Evolutionary conservation across 1,140 invertebrate species (phyloP).

Genomic region (Drosophila ironensis): DNA sequence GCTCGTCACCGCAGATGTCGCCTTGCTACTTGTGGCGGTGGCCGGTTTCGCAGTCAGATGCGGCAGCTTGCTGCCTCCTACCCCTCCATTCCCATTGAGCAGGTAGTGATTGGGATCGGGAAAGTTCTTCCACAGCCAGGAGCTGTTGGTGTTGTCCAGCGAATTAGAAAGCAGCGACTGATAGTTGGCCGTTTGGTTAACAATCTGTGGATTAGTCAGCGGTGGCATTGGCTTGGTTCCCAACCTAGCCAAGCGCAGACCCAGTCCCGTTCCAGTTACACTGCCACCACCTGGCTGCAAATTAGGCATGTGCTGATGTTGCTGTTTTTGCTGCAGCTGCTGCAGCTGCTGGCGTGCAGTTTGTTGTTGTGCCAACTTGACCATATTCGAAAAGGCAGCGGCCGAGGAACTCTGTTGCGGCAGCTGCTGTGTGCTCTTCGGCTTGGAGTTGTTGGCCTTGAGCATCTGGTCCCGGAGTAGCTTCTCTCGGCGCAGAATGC

Average conservation of each 20-base stretch:
- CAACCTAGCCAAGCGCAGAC: constrained; percentile 41
- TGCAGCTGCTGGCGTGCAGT: constrained; percentile 42
- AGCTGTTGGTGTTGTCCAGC: constrained; percentile 55
- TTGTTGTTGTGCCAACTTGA: constrained; percentile 35
- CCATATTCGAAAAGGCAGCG: constrained; percentile 16
- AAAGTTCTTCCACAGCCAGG: constrained; percentile 79
- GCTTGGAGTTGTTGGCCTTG: constrained; percentile 73
- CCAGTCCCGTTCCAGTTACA: not conserved
- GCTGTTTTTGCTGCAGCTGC: constrained; percentile 33
- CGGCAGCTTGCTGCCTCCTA: constrained; percentile 46
- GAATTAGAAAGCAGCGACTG: constrained; percentile 11
- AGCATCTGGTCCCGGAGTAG: constrained; percentile 84
- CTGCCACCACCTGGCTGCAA: constrained; percentile 33
- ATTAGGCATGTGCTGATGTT: constrained; percentile 37
- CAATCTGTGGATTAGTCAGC: constrained; percentile 45
- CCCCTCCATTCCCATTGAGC: constrained; percentile 49
- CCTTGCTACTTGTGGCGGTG: constrained; percentile 38
- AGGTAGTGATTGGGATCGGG: constrained; percentile 70
- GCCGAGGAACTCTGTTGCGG: constrained; percentile 18
- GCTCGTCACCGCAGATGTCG: constrained; percentile 4
- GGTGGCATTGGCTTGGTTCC: constrained; percentile 54
- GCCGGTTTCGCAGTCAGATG: constrained; percentile 64
- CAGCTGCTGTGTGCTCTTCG: constrained; percentile 40
- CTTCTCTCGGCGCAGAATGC: constrained; percentile 85
- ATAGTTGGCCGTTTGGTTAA: constrained; percentile 11